Evolutionary conservation across 1,140 invertebrate species (phyloP), one percentile per base, ranked within the genome.

Genomic region (Batillaria attramentaria): DNA sequence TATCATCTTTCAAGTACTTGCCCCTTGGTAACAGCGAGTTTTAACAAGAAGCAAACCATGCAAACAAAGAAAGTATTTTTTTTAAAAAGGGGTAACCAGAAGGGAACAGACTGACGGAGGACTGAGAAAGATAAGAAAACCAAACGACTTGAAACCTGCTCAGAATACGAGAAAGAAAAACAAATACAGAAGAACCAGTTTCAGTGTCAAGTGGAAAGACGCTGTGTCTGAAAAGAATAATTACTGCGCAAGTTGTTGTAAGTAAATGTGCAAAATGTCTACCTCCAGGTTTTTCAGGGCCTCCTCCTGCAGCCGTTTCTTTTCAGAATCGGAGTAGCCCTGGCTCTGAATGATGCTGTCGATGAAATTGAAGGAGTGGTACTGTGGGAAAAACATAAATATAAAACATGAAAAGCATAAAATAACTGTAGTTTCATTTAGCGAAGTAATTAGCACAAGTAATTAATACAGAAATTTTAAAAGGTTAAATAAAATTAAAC

Each of bases 321-420:
- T 91, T 66, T 91, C 89, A 43, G 81, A 79, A 10, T 50, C 43
- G 13, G 84, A 82, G 75, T 84, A 89, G 24, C 84, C 78, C 13
- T 84, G 84, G 82, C 87, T 89, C 54, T 87, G 86, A 28, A 92
- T 74, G 68, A 92, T 90, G 33, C 87, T 87, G 80, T 85, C 84
- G 62, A 91, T 89, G 74, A 89, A 91, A 57, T 79, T 87, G 77
- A 92, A 91, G 8, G 87, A 84, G 85, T 92, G 88, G 68, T 88
- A 87, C 90, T 91, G 84, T 31, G 88, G 86, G 74, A 79, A 31
- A 84, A 57, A 72, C 37, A 54, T 37, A 60, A 50, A 50, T 13
- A 50, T 50, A 50, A 50, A 13, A 50, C 46, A 50, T 50, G 46
- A 24, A 50, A 13, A 13, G 46, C 24, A 50, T 50, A 13, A 13